Percentiles rank a stretch among this genome's conserved stretches.
Evolutionary conservation across 1,140 invertebrate genomes (phyloP).

Genomic region (Stegodyphus dumicola): DNA sequence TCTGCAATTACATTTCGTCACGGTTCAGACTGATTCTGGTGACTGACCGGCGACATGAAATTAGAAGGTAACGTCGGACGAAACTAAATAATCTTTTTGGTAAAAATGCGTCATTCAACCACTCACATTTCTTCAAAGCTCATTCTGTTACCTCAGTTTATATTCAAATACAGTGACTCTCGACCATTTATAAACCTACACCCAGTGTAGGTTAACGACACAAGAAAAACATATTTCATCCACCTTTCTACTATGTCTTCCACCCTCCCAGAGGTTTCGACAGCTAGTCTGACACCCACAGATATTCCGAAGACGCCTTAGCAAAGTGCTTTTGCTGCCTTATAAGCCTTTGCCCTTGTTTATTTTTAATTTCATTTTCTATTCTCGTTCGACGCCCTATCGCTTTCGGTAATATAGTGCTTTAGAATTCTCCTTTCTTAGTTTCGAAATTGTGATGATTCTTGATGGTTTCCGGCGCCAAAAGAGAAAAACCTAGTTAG

Average conservation of each 20-base stretch:
- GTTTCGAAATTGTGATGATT: not conserved
- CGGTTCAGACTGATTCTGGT: no score
- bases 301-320: conserved; percentile 15
- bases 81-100: no score
- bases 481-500: not conserved
- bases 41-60: no score
- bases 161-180: no score
- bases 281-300: conserved; percentile 28
- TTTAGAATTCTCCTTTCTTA: not conserved
- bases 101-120: no score
- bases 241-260: not conserved
- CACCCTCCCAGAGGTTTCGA: not conserved
- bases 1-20: no score
- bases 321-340: conserved; percentile 20
- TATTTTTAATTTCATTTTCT: not conserved
- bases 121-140: no score
- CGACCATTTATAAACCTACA: conserved; percentile 8
- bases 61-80: no score
- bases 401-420: not conserved
- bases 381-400: not conserved
- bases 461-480: conserved; percentile 12
- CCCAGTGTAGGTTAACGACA: conserved; percentile 45
- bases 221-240: conserved; percentile 12
- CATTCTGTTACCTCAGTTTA: no score
- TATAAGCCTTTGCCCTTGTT: not conserved